phyloP scores from a whole-genome alignment of 1,140 invertebrate genomes.

The Drosophila bocqueti region DNA sequence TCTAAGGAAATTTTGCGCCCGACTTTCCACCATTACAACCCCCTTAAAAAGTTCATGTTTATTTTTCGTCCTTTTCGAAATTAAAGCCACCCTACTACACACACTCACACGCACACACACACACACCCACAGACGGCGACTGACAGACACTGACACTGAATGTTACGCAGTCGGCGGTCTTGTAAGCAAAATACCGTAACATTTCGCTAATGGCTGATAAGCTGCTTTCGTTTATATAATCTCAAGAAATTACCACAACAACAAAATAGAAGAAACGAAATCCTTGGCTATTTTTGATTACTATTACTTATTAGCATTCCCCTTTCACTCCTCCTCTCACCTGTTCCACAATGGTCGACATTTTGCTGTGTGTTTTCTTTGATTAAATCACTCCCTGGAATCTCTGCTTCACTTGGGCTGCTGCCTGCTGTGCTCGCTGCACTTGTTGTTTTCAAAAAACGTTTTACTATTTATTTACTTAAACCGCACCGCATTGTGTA shows the following conservation, averaged over 20 bases:
- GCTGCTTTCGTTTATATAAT: constrained; percentile 35
- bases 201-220: constrained; percentile 64
- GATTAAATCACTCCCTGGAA: constrained; percentile 35
- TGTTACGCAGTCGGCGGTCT: constrained; percentile 77
- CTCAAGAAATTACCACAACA: constrained; percentile 5
- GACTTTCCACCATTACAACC: not conserved
- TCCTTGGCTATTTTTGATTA: constrained; percentile 26
- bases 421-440: constrained; percentile 12
- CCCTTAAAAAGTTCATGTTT: not conserved
- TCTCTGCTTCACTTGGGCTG: constrained; percentile 17
- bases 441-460: constrained; percentile 18
- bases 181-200: constrained; percentile 63
- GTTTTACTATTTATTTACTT: constrained; percentile 35
- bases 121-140: constrained; percentile 30
- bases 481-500: constrained; percentile 48
- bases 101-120: constrained; percentile 6
- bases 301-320: constrained; percentile 25
- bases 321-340: constrained; percentile 48
- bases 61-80: not conserved
- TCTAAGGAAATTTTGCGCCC: not conserved
- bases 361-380: constrained; percentile 60
- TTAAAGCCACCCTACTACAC: constrained; percentile 48
- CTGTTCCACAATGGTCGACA: constrained; percentile 80
- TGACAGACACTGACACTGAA: constrained; percentile 72
- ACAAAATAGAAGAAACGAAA: not conserved